Evolutionary conservation across 2,113 vertebrate genomes (phyloP).

Genomic region (Gila orcuttii): DNA sequence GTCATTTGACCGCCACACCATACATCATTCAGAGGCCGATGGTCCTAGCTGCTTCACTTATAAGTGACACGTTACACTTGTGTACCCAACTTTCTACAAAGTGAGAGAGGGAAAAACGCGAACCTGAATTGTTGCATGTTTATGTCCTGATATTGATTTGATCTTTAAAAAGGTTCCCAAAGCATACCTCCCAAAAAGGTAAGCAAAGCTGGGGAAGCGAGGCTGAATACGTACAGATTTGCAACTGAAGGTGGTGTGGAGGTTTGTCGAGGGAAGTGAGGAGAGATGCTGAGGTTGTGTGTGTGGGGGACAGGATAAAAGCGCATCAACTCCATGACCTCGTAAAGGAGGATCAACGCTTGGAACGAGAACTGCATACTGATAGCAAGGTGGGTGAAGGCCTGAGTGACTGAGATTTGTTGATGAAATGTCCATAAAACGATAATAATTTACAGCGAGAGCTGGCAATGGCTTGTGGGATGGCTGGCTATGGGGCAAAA

Average conservation of each 20-base stretch:
- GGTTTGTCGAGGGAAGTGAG: conserved; percentile 24
- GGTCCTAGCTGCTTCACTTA: background rate
- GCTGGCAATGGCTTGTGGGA: background rate
- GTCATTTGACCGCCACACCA: background rate
- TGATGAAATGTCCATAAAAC: conserved; percentile 60
- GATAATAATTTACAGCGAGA: background rate
- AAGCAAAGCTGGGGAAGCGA: conserved; percentile 65
- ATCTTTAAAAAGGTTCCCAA: conserved; percentile 73
- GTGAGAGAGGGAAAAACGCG: conserved; percentile 59
- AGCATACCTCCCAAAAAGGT: too few species aligned
- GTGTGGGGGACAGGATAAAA: conserved; percentile 68
- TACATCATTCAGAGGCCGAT: background rate
- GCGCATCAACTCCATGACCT: conserved; percentile 75
- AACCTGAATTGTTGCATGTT: conserved; percentile 73
- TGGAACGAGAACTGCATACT: conserved; percentile 72
- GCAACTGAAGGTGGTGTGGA: conserved; percentile 68
- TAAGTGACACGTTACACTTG: conserved; percentile 17
- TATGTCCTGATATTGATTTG: conserved; percentile 73
- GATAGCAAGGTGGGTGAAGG: conserved; percentile 68
- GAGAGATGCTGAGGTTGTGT: conserved; percentile 20
- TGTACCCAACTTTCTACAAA: conserved; percentile 22
- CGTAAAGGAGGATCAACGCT: conserved; percentile 77
- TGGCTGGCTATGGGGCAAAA: background rate
- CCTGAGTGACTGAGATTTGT: conserved; percentile 67
- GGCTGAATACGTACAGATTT: conserved; percentile 71